Evolutionary conservation across 2,113 vertebrate species (phyloP), one percentile per base, ranked within the genome.

Genomic region (Lates calcarifer): DNA sequence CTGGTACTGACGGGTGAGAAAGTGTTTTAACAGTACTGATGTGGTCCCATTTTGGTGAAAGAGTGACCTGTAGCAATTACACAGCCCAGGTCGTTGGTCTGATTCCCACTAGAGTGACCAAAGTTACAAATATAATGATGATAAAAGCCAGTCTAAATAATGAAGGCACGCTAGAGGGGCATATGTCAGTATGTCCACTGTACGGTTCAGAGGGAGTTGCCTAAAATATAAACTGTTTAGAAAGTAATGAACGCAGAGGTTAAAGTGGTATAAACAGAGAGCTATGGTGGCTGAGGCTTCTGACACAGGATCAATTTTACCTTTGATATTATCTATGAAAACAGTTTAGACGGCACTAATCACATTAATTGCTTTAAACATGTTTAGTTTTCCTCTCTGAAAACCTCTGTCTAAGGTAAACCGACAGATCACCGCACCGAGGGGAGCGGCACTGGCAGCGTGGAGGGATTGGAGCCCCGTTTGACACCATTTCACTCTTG

Each of bases 301-400:
- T 63, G 78, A 89, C 89, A 87, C 62, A 11, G 69, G 79, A 86
- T 26, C 68, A 72, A 90, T 87, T 86, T 77, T 77, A 70, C 41
- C 84, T 86, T 91, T 82, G 83, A 91, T 90, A 91, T 93, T 88
- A 92, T 89, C 89, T 90, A 47, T 83, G 65, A 90, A 95, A 95
- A 95, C 94, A 94, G 89, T 93, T 93, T 92, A 92, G 89, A 67
- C 20, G 20, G 79, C 60, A 37, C 88, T 94, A 92, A 95, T 95
- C 88, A 92, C 88, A 90, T 85, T 85, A 91, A 94, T 94, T 92
- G 85, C 90, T 91, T 87, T 92, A 92, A 92, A 88, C 81, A 76
- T 95, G 92, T 95, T 94, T 94, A 82, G 85, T 84, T 95, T 95
- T 90, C 77, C 92, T 82, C 80, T 91, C 87, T 81, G 61, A 82